These are phyloP conservation scores for Mythimna pallens DNA, from an alignment of 2,888 invertebrate species.

Conservation along the genomic window DNA sequence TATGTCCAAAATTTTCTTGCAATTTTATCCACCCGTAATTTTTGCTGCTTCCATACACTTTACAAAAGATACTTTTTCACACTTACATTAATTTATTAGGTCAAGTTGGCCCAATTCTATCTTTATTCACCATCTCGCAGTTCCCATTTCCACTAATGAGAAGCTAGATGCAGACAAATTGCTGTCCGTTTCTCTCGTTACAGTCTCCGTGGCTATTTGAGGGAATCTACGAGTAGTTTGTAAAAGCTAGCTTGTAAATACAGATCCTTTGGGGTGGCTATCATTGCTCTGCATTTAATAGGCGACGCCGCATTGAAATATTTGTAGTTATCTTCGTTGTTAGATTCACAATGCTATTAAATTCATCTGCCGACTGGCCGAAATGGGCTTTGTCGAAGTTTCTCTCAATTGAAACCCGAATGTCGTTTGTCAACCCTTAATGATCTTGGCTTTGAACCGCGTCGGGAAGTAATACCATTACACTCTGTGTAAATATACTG, in stretches of 20 bases:
- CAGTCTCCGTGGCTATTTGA: constrained; percentile 45
- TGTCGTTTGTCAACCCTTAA: constrained; percentile 74
- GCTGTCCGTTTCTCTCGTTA: constrained; percentile 54
- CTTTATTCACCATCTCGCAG: constrained; percentile 34
- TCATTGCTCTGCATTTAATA: constrained; percentile 55
- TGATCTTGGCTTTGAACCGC: constrained; percentile 68
- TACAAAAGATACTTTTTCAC: constrained; percentile 8
- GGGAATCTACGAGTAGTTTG: constrained; percentile 39
- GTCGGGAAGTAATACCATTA: constrained; percentile 61
- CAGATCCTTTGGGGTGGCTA: constrained; percentile 30
- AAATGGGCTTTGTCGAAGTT: constrained; percentile 72
- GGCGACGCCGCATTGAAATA: constrained; percentile 42
- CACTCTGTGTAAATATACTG: constrained; percentile 42
- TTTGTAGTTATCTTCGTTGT: constrained; percentile 67
- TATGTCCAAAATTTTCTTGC: neutral
- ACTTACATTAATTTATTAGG: constrained; percentile 38
- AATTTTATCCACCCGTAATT: constrained; percentile 8
- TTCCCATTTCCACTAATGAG: constrained; percentile 59
- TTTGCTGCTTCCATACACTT: neutral
- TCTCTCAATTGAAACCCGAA: constrained; percentile 69
- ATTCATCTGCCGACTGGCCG: constrained; percentile 70
- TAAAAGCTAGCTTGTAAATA: constrained; percentile 53
- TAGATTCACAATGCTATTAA: constrained; percentile 72
- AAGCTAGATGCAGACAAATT: constrained; percentile 60
- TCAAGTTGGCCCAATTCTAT: constrained; percentile 48